These are phyloP conservation scores for Hoplostethus atlanticus DNA, from an alignment of 2,797 vertebrate species.

Conservation along the genomic window DNA sequence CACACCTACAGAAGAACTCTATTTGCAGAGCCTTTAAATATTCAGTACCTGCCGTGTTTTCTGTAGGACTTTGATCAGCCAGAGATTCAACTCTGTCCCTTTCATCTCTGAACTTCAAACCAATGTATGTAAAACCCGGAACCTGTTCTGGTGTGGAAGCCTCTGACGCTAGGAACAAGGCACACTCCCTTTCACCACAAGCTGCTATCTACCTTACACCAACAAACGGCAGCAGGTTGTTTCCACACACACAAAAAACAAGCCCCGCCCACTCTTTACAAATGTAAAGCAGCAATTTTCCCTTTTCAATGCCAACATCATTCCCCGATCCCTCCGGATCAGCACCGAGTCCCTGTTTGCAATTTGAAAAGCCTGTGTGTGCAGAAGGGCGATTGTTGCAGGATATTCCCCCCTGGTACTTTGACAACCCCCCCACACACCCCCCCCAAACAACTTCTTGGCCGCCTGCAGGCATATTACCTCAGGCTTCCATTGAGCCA, in stretches of 20 bases:
- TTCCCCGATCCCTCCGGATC: constrained; percentile 12
- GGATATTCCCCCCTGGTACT: constrained; percentile 38
- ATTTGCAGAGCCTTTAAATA: constrained; percentile 75
- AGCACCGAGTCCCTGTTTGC: constrained; percentile 21
- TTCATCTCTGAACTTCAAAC: constrained; percentile 83
- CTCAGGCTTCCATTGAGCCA: constrained; percentile 54
- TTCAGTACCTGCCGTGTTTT: constrained; percentile 78
- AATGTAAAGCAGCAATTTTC: constrained; percentile 10
- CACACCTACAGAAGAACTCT: constrained; percentile 35
- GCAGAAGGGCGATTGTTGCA: constrained; percentile 47
- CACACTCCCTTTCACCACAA: constrained; percentile 28
- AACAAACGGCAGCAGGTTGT: constrained; percentile 35
- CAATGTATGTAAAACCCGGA: constrained; percentile 59
- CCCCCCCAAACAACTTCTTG: constrained; percentile 58
- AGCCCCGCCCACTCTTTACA: constrained; percentile 10
- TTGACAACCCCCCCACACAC: constrained; percentile 25
- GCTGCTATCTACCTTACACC: constrained; percentile 16
- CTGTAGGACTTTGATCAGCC: constrained; percentile 81
- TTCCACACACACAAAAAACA: neutral
- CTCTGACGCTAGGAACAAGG: constrained; percentile 11
- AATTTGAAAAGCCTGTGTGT: constrained; percentile 38
- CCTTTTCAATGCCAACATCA: neutral
- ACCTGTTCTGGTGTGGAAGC: constrained; percentile 45
- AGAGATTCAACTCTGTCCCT: constrained; percentile 75
- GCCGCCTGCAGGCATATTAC: constrained; percentile 53